Base-by-base conservation (phyloP, 1,140 invertebrate genomes). In the Drosophila pruinosa region DNA sequence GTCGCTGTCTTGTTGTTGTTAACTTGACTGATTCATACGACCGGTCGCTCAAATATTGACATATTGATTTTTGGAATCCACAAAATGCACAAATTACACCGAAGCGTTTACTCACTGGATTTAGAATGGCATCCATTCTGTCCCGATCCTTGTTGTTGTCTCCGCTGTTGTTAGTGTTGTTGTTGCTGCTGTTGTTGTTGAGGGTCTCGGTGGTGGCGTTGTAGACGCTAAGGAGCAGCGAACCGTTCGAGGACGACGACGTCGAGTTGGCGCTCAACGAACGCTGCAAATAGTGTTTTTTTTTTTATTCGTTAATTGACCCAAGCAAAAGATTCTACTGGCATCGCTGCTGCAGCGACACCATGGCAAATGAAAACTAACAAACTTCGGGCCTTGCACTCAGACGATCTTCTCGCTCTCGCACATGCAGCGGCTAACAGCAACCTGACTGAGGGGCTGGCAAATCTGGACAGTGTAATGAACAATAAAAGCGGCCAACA, bases 91-190 rank as follows among this genome's bases (percentile, higher is more conserved):
- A 10, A 1, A 21, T 2, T 8, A 17, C 3, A 26, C 15, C 26
- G n/a, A n/a, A n/a, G n/a, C n/a, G 12, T 39, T 28, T 19, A 74
- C 85, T 83, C 72, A 90, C 89, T 56, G 89, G 89, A 76, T 83
- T 90, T 14, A 90, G 65, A 57, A 90, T 90, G 39, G 86, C 89
- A 26, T 90, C 89, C 63, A 85, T 86, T 48, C 82, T 89, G 34
- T 54, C 48, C 1, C 57, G 70, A 62, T 76, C 73, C 45, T 76
- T 68, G 54, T 5, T 73, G 8, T 54, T 78, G n/a, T 53, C 54
- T 6, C 31, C 54, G 28, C 47, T 64, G 54, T 39, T 76, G 17
- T 36, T 62, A 31, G 17, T 65, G 52, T 21, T 75, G 56, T 10
- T 71, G 15, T 21, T 56, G 56, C 2, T 61, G n/a, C 26, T 39